Evolutionary conservation across 2,797 vertebrate genomes (phyloP).

Genomic region (Avahi laniger): DNA sequence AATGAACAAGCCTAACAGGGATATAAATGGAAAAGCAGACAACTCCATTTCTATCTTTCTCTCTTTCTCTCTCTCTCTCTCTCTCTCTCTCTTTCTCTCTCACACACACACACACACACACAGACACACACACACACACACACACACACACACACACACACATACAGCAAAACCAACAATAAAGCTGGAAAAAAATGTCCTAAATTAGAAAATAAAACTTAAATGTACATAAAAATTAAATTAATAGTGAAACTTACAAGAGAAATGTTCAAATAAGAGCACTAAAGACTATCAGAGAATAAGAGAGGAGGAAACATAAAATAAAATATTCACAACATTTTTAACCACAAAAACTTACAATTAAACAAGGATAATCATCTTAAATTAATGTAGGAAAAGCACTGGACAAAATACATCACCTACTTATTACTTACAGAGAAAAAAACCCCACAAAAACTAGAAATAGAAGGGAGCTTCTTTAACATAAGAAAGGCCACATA

Average conservation of each 20-base stretch:
- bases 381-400: not conserved
- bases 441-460: not conserved
- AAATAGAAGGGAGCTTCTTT: not conserved
- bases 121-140: not conserved
- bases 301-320: not conserved
- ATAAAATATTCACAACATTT: not conserved
- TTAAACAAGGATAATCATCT: not conserved
- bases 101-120: not conserved
- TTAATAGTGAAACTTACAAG: not conserved
- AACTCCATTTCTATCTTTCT: not conserved
- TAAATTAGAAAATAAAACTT: not conserved
- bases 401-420: not conserved
- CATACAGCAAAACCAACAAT: not conserved
- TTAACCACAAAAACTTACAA: not conserved
- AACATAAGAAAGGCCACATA: not conserved
- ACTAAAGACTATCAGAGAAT: not conserved
- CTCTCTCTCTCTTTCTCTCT: too few relatives aligned
- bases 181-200: not conserved
- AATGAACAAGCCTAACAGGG: not conserved
- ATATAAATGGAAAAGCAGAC: not conserved
- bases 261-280: not conserved
- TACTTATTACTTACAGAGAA: not conserved
- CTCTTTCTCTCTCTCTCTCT: not conserved
- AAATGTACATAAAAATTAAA: not conserved
- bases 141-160: not conserved